phyloP scores from a whole-genome alignment of 2,797 vertebrate species.

The Luscinia megarhynchos region DNA sequence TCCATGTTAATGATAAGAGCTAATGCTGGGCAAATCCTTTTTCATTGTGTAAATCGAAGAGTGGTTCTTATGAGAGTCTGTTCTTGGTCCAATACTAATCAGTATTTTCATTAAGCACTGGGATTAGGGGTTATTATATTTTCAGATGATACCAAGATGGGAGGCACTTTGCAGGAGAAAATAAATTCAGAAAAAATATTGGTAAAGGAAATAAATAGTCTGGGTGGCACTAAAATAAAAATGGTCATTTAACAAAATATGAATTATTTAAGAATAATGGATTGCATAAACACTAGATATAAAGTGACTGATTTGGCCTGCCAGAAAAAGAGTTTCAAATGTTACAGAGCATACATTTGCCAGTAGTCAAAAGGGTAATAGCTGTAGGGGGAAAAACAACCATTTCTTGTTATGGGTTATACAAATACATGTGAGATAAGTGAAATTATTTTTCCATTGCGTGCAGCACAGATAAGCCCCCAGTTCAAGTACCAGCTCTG shows the following conservation, averaged over 20 bases:
- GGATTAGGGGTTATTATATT: background rate
- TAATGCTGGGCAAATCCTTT: background rate
- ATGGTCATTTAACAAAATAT: fast-evolving
- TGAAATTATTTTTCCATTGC: background rate
- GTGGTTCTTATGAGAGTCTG: background rate
- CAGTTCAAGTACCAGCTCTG: background rate
- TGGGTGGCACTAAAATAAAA: background rate
- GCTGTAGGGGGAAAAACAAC: background rate
- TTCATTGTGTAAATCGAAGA: background rate
- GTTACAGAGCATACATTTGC: background rate
- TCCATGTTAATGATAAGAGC: background rate
- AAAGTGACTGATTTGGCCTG: background rate
- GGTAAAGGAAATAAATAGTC: background rate
- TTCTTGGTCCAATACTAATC: background rate
- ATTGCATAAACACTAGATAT: background rate
- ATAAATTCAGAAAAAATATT: background rate
- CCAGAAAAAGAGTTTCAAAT: background rate
- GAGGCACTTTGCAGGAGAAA: background rate
- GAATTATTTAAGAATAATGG: background rate
- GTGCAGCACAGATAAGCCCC: background rate
- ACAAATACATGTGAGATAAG: background rate
- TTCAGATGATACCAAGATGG: background rate
- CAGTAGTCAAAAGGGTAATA: background rate
- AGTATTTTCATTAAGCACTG: background rate
- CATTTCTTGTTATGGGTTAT: background rate